A percentile compares a stretch with the other conserved stretches of the same genome.
phyloP scores from a whole-genome alignment of 2,888 invertebrate genomes.

The Phyllotreta cruciferae region DNA sequence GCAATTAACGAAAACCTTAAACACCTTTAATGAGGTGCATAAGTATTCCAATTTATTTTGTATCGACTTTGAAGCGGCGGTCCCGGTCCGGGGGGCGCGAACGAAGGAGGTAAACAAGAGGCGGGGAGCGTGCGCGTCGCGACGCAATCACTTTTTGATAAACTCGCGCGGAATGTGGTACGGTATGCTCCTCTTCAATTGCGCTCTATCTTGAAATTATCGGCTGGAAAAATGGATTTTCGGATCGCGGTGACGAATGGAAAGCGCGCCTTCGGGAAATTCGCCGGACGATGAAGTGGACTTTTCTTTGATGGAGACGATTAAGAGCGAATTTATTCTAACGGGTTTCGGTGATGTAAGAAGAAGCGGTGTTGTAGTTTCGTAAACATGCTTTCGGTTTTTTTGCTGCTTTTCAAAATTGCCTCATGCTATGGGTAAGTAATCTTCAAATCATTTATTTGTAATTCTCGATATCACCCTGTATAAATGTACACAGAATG shows the following conservation, averaged over 20 bases:
- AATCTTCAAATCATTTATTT: neutral
- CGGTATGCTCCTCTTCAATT: conserved; percentile 37
- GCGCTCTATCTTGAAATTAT: conserved; percentile 34
- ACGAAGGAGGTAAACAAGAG: conserved; percentile 33
- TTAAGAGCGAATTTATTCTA: no score
- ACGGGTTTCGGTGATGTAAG: no score
- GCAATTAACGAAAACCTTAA: conserved; percentile 3
- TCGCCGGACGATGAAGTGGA: no score
- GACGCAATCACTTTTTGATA: conserved; percentile 47
- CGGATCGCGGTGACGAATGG: neutral
- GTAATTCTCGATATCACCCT: neutral
- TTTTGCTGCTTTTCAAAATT: conserved; percentile 8
- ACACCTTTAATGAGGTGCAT: conserved; percentile 23
- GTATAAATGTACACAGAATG: neutral
- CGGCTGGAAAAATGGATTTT: conserved; percentile 22
- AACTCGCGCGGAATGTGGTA: conserved; percentile 43
- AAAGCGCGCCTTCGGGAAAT: no score
- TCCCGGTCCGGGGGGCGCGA: conserved; percentile 46
- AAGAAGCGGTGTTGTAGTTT: no score
- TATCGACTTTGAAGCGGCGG: conserved; percentile 48
- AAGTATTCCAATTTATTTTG: conserved; percentile 32
- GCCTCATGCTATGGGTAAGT: conserved; percentile 5
- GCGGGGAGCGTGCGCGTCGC: conserved; percentile 47
- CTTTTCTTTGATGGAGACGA: no score
- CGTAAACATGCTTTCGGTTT: neutral